phyloP scores from a whole-genome alignment of 2,797 vertebrate genomes.

The Cryptoprocta ferox region DNA sequence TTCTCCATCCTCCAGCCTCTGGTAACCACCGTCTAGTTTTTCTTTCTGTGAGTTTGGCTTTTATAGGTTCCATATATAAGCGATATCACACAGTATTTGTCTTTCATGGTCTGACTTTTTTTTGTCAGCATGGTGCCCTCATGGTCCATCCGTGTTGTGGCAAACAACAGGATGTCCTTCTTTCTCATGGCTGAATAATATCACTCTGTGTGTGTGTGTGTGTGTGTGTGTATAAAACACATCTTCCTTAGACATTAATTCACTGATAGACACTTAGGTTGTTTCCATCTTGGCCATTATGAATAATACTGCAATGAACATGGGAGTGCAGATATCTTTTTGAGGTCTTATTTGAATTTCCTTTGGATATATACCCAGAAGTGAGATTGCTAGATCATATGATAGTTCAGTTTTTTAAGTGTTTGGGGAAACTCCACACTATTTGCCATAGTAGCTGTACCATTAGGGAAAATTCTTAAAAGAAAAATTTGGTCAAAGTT shows the following conservation, averaged over 20 bases:
- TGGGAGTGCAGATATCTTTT: not conserved
- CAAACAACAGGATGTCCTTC: not conserved
- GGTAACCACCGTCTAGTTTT: no score
- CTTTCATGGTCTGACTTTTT: not conserved
- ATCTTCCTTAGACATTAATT: not conserved
- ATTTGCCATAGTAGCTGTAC: not conserved
- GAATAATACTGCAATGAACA: not conserved
- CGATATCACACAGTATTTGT: not conserved
- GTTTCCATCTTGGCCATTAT: not conserved
- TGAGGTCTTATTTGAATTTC: not conserved
- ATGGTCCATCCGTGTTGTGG: not conserved
- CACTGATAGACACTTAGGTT: not conserved
- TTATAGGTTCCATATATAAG: no score
- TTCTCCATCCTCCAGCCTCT: no score
- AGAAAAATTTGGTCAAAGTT: not conserved
- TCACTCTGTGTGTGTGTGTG: not conserved
- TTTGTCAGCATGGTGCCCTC: not conserved
- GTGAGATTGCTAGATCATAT: not conserved
- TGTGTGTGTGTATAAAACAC: no score
- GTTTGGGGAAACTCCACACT: not conserved
- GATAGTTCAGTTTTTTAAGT: not conserved
- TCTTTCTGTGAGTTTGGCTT: no score
- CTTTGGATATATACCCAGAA: not conserved
- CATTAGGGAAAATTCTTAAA: conserved; percentile 1
- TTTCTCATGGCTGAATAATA: not conserved